Conservation (phyloP, 2,113 vertebrate species). For the Rhinoptilus africanus region DNA sequence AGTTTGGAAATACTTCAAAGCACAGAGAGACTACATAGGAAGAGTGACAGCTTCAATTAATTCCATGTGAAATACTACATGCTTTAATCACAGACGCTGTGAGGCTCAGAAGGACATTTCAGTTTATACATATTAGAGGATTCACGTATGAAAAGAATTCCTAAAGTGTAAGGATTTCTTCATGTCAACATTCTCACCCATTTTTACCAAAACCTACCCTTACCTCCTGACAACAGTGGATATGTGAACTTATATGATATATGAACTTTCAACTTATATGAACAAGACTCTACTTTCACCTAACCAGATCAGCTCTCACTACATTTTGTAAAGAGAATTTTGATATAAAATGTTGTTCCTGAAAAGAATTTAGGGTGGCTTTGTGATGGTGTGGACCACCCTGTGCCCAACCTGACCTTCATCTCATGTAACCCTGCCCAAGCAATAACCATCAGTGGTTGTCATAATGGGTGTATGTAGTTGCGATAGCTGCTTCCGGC, state of each 20-base stretch:
- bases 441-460: not conserved
- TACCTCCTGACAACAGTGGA: not conserved
- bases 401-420: not conserved
- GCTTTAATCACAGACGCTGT: not conserved
- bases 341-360: not conserved
- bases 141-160: not conserved
- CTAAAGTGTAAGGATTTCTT: not conserved
- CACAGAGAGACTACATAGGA: not conserved
- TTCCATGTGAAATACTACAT: not conserved
- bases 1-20: not conserved
- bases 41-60: not conserved
- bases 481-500: not conserved
- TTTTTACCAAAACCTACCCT: not conserved
- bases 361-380: not conserved
- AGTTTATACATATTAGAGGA: not conserved
- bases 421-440: not conserved
- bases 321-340: not conserved
- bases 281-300: not conserved
- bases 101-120: not conserved
- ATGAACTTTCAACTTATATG: not conserved
- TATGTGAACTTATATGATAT: too few relatives aligned
- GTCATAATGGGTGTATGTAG: not conserved
- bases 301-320: not conserved
- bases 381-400: not conserved
- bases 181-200: not conserved